Evolutionary conservation across 2,888 invertebrate genomes (phyloP).

Genomic region (Leptogaster cylindrica): DNA sequence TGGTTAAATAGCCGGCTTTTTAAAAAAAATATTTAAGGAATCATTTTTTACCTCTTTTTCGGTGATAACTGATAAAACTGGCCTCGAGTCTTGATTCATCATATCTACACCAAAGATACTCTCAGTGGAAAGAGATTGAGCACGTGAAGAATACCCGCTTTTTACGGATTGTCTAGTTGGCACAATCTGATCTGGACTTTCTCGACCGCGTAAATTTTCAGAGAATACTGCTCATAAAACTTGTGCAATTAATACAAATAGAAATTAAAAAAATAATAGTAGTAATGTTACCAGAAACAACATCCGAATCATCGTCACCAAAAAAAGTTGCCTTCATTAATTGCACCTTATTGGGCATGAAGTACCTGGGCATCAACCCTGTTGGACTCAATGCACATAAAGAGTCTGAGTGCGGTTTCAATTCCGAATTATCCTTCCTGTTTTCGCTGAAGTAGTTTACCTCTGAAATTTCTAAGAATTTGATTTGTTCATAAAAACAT

Average conservation of each 20-base stretch:
- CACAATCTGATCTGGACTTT: constrained; percentile 51
- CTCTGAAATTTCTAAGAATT: constrained; percentile 49
- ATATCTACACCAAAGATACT: constrained; percentile 41
- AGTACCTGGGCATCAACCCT: too few species aligned
- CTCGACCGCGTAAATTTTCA: constrained; percentile 46
- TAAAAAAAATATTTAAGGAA: too few species aligned
- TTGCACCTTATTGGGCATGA: constrained; percentile 76
- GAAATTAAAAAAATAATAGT: neutral
- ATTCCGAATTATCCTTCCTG: too few species aligned
- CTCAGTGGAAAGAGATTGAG: constrained; percentile 53
- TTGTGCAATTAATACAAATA: neutral
- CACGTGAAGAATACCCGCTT: constrained; percentile 41
- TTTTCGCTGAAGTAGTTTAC: constrained; percentile 53
- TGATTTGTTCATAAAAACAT: neutral
- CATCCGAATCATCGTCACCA: constrained; percentile 55
- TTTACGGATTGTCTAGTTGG: constrained; percentile 42
- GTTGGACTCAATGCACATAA: too few species aligned
- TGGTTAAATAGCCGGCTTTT: too few species aligned
- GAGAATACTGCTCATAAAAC: constrained; percentile 16
- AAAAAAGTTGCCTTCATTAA: constrained; percentile 84
- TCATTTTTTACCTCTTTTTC: too few species aligned
- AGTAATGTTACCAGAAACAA: constrained; percentile 52
- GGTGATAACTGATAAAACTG: too few species aligned
- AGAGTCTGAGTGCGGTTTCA: too few species aligned
- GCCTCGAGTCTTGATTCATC: too few species aligned